Conservation (phyloP, 2,113 vertebrate genomes). For the Callaeas wilsoni region DNA sequence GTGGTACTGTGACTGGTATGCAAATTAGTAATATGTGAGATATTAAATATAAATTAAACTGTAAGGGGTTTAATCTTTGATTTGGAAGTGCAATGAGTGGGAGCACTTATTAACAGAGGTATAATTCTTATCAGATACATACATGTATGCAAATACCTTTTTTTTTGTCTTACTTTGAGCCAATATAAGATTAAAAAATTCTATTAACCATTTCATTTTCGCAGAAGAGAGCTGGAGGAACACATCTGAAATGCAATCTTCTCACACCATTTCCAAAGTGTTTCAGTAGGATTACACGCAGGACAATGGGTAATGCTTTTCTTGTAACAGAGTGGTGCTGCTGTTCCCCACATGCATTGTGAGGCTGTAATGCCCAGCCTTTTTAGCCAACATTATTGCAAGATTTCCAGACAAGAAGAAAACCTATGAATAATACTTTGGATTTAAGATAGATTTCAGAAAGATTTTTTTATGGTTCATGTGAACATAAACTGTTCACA, state of each 20-base stretch:
- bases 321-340: fast-evolving
- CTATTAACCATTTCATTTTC: neutral
- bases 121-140: neutral
- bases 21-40: neutral
- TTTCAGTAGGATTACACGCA: neutral
- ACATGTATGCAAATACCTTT: neutral
- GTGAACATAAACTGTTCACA: neutral
- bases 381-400: neutral
- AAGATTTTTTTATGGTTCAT: neutral
- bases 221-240: neutral
- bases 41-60: neutral
- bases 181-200: neutral
- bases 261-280: neutral
- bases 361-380: neutral
- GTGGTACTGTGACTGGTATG: neutral
- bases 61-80: neutral
- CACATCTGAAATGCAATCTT: neutral
- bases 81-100: neutral
- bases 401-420: neutral
- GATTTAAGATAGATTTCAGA: neutral
- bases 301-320: neutral
- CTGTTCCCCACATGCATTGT: neutral
- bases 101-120: neutral
- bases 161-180: neutral
- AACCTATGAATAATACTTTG: neutral